A percentile compares a stretch with the other conserved stretches of the same genome.
Evolutionary conservation across 2,113 vertebrate species (phyloP).

Genomic region (Apteryx mantelli): DNA sequence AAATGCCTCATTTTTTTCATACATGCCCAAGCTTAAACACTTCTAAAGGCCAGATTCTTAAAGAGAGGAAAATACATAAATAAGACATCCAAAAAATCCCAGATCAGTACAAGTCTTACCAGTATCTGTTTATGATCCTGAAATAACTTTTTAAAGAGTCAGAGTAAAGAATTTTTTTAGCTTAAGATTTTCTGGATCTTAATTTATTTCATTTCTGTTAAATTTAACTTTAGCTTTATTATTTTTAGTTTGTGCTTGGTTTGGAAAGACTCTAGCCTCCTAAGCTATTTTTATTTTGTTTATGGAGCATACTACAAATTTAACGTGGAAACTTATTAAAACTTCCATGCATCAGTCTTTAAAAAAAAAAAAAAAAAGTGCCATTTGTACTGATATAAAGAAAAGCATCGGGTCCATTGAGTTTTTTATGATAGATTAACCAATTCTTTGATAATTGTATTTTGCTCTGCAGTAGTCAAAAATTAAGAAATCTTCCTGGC

Average conservation of each 20-base stretch:
- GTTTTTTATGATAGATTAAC: neutral
- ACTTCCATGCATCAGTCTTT: neutral
- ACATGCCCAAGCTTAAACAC: neutral
- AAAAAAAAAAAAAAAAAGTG: neutral
- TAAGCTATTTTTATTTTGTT: conserved; percentile 27
- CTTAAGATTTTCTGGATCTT: conserved; percentile 10
- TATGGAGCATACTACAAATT: neutral
- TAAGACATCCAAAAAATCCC: neutral
- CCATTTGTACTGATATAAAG: neutral
- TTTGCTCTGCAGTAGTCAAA: neutral
- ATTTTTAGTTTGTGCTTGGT: conserved; percentile 50
- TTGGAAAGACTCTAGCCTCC: neutral
- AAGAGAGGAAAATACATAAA: neutral
- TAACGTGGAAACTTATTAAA: neutral
- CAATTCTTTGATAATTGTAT: neutral
- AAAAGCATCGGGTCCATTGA: neutral
- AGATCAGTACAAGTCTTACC: neutral
- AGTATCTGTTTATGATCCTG: neutral
- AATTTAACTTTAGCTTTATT: conserved; percentile 24
- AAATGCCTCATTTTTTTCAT: neutral
- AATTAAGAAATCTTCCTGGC: neutral
- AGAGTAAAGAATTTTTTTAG: neutral
- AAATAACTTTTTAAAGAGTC: conserved; percentile 18
- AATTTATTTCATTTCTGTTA: conserved; percentile 32
- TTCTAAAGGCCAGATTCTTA: neutral